Evolutionary conservation across 2,113 vertebrate genomes (phyloP), one percentile per base, ranked within the genome.

Genomic region (Rhabdomys dilectus): DNA sequence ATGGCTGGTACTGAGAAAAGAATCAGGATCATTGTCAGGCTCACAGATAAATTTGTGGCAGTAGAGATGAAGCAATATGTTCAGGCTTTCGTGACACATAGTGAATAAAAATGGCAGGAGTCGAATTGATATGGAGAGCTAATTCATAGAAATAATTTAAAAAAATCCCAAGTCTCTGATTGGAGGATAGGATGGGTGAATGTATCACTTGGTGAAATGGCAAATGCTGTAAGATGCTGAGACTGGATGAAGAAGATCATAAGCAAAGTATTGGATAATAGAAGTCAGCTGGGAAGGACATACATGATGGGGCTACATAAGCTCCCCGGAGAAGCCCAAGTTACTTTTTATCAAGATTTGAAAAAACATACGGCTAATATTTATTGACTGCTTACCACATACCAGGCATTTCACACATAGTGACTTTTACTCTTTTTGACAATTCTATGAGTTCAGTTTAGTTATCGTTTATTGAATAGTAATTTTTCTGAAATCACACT

Each of bases 311-410:
- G 51, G 21, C 1, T n/a, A 51, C 39, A 24, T 31, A 87, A 93
- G 31, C 3, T 92, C 86, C 48, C 36, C 39, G 73, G 29, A 86
- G 72, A 89, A 77, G 10, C 13, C 39, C 22, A 39, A 60, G 39
- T 93, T 81, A 90, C 45, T 58, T 87, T 90, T 87, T 24, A n/a
- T 4, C 60, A 64, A 26, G n/a, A 81, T 68, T 93, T 58, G 78
- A 42, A 91, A 89, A 91, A 89, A 85, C 58, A 51, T 66, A 80
- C 51, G 51, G 31, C 26, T 80, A 51, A 81, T 7, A 8, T 80
- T 78, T 84, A 89, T 48, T 39, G 22, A 89, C 62, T 85, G n/a
- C 36, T 21, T 89, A 45, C 12, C 53, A 36, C 17, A 10, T 68
- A 53, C 16, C 16, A 77, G 68, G 17, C 45, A 66, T 89, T 86